Percentiles rank a stretch among this genome's conserved stretches.
Evolutionary conservation across 2,888 invertebrate genomes (phyloP).

Genomic region (Willowsia nigromaculata): DNA sequence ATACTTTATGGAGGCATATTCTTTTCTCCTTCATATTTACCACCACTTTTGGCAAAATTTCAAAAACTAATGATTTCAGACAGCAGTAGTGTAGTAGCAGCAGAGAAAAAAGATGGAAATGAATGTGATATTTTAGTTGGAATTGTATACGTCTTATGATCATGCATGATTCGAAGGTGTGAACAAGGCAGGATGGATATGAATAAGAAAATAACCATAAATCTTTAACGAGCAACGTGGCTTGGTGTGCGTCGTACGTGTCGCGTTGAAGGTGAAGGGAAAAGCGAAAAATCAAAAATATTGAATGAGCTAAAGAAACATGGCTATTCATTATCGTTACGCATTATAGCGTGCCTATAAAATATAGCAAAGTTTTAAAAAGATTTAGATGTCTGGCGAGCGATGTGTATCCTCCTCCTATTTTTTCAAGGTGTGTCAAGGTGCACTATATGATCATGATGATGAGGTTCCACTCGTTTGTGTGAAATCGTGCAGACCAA

Average conservation of each 20-base stretch:
- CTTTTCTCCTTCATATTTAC: not conserved
- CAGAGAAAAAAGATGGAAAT: not conserved
- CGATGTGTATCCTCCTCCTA: slow-evolving; percentile 34
- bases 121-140: not conserved
- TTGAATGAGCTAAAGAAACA: not conserved
- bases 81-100: not conserved
- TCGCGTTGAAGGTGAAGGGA: not conserved
- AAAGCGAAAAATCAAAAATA: not conserved
- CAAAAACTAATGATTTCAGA: slow-evolving; percentile 16
- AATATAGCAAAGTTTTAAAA: not conserved
- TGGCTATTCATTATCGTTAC: too few species aligned
- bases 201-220: slow-evolving; percentile 52
- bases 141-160: not conserved
- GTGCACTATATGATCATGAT: slow-evolving; percentile 18
- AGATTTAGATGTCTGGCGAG: not conserved
- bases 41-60: slow-evolving; percentile 21
- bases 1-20: not conserved
- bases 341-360: too few species aligned
- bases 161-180: slow-evolving; percentile 49
- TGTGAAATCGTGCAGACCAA: not conserved
- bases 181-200: slow-evolving; percentile 45
- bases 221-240: slow-evolving; percentile 12
- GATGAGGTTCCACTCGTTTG: not conserved
- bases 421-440: slow-evolving; percentile 56
- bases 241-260: not conserved